Evolutionary conservation across 2,888 invertebrate species (phyloP).

Genomic region (Papilio protenor): DNA sequence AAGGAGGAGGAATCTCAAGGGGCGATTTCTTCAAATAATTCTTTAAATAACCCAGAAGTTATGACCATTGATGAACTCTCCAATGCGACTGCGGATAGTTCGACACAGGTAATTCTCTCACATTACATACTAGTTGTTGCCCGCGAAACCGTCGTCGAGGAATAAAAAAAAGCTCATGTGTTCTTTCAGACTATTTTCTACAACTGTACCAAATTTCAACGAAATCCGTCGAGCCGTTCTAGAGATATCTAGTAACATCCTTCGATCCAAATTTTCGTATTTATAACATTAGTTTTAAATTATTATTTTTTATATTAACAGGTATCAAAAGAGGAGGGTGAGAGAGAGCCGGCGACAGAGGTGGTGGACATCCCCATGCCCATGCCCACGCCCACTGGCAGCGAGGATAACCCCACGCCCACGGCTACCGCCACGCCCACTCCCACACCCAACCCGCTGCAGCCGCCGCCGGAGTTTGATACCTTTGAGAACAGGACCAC

Average conservation of each 20-base stretch:
- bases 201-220: no score
- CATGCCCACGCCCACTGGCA: conserved; percentile 56
- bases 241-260: no score
- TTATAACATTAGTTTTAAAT: no score
- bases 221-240: no score
- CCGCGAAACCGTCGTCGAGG: neutral
- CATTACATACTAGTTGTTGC: neutral
- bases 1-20: conserved; percentile 84
- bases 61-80: conserved; percentile 73
- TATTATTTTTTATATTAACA: conserved; percentile 46
- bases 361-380: conserved; percentile 91
- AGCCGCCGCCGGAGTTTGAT: conserved; percentile 38
- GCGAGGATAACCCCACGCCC: conserved; percentile 49
- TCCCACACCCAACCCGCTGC: conserved; percentile 57
- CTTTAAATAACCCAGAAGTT: conserved; percentile 66
- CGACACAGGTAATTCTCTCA: conserved; percentile 63
- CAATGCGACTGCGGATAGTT: conserved; percentile 68
- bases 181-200: no score
- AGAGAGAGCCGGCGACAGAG: conserved; percentile 60
- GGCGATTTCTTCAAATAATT: conserved; percentile 63
- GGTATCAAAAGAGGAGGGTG: conserved; percentile 76
- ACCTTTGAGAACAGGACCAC: conserved; percentile 35
- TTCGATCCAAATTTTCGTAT: no score
- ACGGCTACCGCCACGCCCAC: conserved; percentile 60
- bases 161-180: no score